Evolutionary conservation across 2,113 vertebrate genomes (phyloP), one percentile per base, ranked within the genome.

Genomic region (Syngnathus floridae): DNA sequence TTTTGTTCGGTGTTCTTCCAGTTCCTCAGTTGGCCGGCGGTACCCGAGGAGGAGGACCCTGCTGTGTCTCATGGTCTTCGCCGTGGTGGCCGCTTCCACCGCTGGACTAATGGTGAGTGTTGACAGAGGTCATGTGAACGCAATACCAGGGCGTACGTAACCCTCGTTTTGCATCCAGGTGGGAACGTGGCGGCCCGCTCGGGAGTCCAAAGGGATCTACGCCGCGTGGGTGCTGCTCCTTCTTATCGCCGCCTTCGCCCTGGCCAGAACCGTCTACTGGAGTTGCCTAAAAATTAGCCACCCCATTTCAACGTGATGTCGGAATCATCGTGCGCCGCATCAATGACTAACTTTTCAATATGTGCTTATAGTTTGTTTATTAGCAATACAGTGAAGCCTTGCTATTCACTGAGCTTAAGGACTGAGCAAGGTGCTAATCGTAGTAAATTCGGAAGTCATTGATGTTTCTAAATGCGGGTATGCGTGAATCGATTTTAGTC

Each of bases 11-110:
- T 71, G 61, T 64, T 57, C 10, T 75, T 64, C 65, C 4, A 95
- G 94, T 58, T 95, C 94, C n/a, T 95, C 93, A 10, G 92, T 95
- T 81, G 93, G 93, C 7, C 88, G 85, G 62, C 83, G 88, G 35
- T 95, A 94, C 74, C 92, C 94, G 19, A 85, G 92, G 75, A 94
- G 91, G 80, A 83, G 90, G 85, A 93, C 93, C 81, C 61, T 92
- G 61, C 84, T 91, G 74, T 94, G 93, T 61, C 91, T 94, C 75
- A 62, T 94, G 73, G 70, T 94, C 72, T 93, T 93, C 36, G 51
- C 93, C 3, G 67, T 92, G 10, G 72, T 93, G 60, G 84, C 72
- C 1, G 76, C 82, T 46, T 84, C 90, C 72, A 88, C 92, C 0
- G 89, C 88, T 7, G 93, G 93, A 71, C 87, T 94, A 22, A 77